Evolutionary conservation across 92 coral and sea anemone species (phyloP).

Genomic region (Scolanthus callimorphus): DNA sequence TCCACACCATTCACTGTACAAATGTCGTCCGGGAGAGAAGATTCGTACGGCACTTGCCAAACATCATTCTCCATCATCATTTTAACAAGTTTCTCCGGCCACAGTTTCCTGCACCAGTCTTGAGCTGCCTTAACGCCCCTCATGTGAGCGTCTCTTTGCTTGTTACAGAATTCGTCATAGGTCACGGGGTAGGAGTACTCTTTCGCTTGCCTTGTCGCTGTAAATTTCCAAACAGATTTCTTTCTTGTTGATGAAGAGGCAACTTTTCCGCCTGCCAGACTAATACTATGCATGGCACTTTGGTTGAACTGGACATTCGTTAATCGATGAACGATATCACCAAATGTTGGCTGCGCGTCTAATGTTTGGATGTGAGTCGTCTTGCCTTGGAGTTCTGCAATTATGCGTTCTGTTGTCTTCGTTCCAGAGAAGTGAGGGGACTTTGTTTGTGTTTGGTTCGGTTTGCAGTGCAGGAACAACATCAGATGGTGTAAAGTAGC

Average conservation of each 20-base stretch:
- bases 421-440: conserved; percentile 17
- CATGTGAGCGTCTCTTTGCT: conserved; percentile 3
- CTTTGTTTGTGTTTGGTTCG: neutral
- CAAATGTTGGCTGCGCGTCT: conserved; percentile 26
- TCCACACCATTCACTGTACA: neutral
- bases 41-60: conserved; percentile 1
- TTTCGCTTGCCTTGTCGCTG: neutral
- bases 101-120: neutral
- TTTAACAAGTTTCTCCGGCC: neutral
- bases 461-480: conserved; percentile 9
- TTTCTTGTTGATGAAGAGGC: neutral
- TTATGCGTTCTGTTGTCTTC: conserved; percentile 22
- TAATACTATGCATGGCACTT: conserved; percentile 7
- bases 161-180: conserved; percentile 12
- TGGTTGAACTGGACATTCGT: conserved; percentile 13
- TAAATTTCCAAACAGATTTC: neutral
- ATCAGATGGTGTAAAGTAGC: conserved; percentile 9
- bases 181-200: conserved; percentile 4
- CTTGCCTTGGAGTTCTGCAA: conserved; percentile 25
- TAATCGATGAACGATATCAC: conserved; percentile 1
- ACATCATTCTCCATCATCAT: neutral
- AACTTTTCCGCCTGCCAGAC: conserved; percentile 3
- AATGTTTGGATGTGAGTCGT: conserved; percentile 16
- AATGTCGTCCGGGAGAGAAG: neutral
- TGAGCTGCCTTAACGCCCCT: conserved; percentile 9